These are phyloP conservation scores for Sebastiscus tertius DNA, from an alignment of 2,797 vertebrate genomes.

Conservation along the genomic window DNA sequence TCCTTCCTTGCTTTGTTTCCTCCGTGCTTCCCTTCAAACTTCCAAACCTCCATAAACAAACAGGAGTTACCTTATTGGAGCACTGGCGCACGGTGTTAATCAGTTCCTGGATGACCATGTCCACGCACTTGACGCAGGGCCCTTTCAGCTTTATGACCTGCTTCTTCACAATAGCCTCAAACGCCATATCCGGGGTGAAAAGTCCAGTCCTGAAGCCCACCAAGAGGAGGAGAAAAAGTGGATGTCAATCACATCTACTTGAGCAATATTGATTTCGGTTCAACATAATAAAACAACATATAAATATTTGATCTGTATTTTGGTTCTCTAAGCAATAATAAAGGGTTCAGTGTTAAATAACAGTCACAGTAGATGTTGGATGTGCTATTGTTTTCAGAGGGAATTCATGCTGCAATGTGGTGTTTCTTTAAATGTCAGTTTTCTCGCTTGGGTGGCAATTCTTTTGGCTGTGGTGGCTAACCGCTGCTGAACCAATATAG, in stretches of 20 bases:
- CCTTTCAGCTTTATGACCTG: conserved; percentile 95
- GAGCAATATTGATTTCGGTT: neutral
- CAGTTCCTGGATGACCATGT: conserved; percentile 96
- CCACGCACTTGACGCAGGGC: conserved; percentile 95
- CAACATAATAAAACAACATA: neutral
- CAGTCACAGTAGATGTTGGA: neutral
- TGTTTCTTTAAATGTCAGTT: conserved; percentile 40
- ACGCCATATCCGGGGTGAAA: conserved; percentile 97
- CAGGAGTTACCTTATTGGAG: conserved; percentile 87
- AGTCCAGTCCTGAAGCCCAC: conserved; percentile 81
- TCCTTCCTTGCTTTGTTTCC: neutral
- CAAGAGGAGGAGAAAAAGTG: neutral
- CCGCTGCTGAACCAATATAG: conserved; percentile 46
- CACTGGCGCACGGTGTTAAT: conserved; percentile 97
- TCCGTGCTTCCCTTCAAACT: neutral
- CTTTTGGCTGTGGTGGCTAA: conserved; percentile 32
- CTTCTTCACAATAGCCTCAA: conserved; percentile 98
- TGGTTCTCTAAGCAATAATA: neutral
- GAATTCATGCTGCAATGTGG: conserved; percentile 11
- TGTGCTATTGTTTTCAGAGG: conserved; percentile 16
- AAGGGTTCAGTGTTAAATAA: neutral
- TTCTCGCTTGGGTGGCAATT: conserved; percentile 42
- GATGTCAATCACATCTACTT: neutral
- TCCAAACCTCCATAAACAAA: neutral
- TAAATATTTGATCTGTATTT: conserved; percentile 2